phyloP scores from a whole-genome alignment of 64 coral and sea anemone genomes.

The Actinia tenebrosa region DNA sequence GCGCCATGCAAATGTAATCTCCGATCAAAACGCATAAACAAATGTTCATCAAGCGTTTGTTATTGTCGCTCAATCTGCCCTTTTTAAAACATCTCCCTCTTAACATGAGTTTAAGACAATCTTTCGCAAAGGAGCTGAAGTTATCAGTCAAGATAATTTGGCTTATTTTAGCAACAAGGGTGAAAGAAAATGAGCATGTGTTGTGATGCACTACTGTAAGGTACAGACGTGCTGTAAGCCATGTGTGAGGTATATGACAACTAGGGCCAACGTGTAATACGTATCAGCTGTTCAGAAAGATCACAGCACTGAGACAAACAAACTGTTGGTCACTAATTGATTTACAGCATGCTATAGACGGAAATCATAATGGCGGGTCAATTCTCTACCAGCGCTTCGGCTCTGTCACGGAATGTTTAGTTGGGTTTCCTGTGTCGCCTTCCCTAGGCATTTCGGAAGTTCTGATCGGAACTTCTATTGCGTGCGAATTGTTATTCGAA shows the following conservation, averaged over 20 bases:
- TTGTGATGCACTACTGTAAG: not conserved
- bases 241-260: slow-evolving; percentile 3
- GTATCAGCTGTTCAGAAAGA: not conserved
- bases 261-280: not conserved
- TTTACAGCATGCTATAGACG: slow-evolving; percentile 8
- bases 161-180: not conserved
- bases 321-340: slow-evolving; percentile 2
- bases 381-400: not conserved
- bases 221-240: too few relatives aligned
- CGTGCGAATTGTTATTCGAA: too few relatives aligned
- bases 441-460: not conserved
- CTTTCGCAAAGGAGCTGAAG: not conserved
- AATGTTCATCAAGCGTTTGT: not conserved
- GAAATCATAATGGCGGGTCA: not conserved
- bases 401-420: not conserved
- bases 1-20: slow-evolving; percentile 11
- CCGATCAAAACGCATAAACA: slow-evolving; percentile 1
- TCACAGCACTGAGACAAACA: not conserved
- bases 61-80: not conserved
- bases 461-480: too few relatives aligned
- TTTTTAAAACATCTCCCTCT: not conserved
- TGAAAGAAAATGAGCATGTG: not conserved
- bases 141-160: not conserved
- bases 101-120: not conserved
- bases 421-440: not conserved